Evolutionary conservation across 2,888 invertebrate species (phyloP).

Genomic region (Elysia crispata): DNA sequence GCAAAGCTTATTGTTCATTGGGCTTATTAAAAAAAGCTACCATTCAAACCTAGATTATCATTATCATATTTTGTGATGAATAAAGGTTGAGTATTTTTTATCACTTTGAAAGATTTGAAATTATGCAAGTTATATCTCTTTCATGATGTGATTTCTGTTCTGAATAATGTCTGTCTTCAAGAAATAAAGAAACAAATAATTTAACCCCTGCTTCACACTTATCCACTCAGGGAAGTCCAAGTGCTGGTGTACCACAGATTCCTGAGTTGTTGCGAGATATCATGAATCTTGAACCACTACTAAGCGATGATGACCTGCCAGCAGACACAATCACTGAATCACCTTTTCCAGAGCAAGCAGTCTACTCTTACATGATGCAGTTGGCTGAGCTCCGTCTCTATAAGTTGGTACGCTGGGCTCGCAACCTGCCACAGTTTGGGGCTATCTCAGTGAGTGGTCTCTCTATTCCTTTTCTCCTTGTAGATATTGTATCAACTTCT

Average conservation of each 20-base stretch:
- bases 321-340: conserved; percentile 59
- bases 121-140: too few species aligned
- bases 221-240: conserved; percentile 23
- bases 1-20: too few species aligned
- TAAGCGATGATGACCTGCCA: conserved; percentile 72
- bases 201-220: background rate
- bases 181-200: too few species aligned
- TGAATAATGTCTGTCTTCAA: too few species aligned
- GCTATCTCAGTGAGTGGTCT: conserved; percentile 78
- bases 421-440: conserved; percentile 96
- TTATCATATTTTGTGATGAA: too few species aligned
- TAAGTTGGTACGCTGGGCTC: conserved; percentile 99
- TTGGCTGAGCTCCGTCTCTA: conserved; percentile 94
- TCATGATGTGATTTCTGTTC: too few species aligned
- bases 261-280: conserved; percentile 73
- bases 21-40: too few species aligned
- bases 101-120: too few species aligned
- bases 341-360: conserved; percentile 63
- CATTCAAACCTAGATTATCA: too few species aligned
- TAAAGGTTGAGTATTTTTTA: too few species aligned
- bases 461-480: too few species aligned
- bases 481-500: too few species aligned
- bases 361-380: conserved; percentile 72
- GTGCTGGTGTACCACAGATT: conserved; percentile 43
- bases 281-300: conserved; percentile 72